phyloP scores from a whole-genome alignment of 1,140 invertebrate genomes.

The Telenomus remus region DNA sequence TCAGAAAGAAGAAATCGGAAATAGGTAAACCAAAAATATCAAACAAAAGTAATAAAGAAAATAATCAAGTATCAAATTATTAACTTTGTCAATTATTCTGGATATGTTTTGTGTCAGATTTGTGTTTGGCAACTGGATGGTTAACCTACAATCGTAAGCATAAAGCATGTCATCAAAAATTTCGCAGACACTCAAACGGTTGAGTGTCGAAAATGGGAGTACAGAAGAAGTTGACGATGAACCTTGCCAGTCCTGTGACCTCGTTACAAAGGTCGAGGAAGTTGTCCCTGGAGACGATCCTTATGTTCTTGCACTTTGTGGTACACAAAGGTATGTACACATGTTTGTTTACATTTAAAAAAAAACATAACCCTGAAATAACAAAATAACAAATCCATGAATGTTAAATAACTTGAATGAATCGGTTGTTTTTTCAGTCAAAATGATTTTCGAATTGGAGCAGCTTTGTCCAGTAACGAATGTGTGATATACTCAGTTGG shows the following conservation, averaged over 20 bases:
- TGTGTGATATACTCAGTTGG: slow-evolving; percentile 71
- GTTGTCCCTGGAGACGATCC: slow-evolving; percentile 15
- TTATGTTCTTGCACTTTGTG: slow-evolving; percentile 28
- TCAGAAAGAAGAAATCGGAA: too few relatives aligned
- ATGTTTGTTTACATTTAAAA: not conserved
- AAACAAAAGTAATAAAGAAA: too few relatives aligned
- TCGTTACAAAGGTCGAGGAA: slow-evolving; percentile 3
- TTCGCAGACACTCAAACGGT: slow-evolving; percentile 9
- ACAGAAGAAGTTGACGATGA: slow-evolving; percentile 6
- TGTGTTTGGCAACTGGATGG: too few relatives aligned
- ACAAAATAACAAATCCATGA: too few relatives aligned
- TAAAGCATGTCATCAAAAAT: slow-evolving; percentile 31
- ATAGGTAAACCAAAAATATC: too few relatives aligned
- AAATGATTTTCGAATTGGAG: slow-evolving; percentile 67
- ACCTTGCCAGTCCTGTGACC: not conserved
- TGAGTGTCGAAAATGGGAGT: slow-evolving; percentile 22
- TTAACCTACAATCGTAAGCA: slow-evolving; percentile 12
- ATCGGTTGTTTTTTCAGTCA: slow-evolving; percentile 60
- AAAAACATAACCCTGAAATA: too few relatives aligned
- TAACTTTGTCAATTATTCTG: too few relatives aligned
- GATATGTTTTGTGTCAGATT: too few relatives aligned
- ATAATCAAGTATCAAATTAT: too few relatives aligned
- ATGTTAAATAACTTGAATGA: not conserved
- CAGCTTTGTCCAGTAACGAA: slow-evolving; percentile 65
- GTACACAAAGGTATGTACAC: slow-evolving; percentile 30